Percentiles rank a stretch among this genome's conserved stretches.
Conservation (phyloP, 2,888 invertebrate genomes). For the Allophyes oxyacanthae region DNA sequence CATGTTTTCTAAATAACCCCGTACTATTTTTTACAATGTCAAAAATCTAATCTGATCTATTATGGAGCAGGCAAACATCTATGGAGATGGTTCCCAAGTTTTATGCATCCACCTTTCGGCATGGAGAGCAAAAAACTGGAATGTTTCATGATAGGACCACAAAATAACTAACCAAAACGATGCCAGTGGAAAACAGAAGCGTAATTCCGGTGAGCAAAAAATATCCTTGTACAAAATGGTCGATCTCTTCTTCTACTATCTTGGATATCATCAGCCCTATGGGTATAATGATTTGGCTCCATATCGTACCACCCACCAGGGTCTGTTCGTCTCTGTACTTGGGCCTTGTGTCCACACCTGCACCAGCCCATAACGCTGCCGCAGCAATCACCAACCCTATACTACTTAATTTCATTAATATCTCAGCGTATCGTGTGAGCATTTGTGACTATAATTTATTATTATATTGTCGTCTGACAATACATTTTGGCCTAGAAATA, state of each 20-base stretch:
- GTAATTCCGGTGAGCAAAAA: slow-evolving; percentile 66
- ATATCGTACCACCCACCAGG: slow-evolving; percentile 75
- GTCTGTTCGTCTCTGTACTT: slow-evolving; percentile 76
- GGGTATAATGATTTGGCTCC: slow-evolving; percentile 78
- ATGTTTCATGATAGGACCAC: not conserved
- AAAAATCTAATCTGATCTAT: no score
- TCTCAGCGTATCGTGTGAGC: slow-evolving; percentile 23
- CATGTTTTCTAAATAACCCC: no score
- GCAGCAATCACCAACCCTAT: slow-evolving; percentile 67
- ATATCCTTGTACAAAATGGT: slow-evolving; percentile 65
- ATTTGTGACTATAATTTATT: slow-evolving; percentile 24
- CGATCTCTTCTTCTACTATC: slow-evolving; percentile 62
- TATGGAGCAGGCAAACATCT: no score
- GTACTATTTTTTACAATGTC: no score
- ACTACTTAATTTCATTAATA: slow-evolving; percentile 65
- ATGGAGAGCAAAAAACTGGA: not conserved
- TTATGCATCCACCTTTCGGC: no score
- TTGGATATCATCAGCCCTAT: slow-evolving; percentile 73
- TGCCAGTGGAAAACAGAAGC: slow-evolving; percentile 64
- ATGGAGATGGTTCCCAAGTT: no score
- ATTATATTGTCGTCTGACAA: slow-evolving; percentile 1
- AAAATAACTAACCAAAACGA: slow-evolving; percentile 39
- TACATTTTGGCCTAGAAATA: slow-evolving; percentile 12
- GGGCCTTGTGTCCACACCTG: slow-evolving; percentile 66
- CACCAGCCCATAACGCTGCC: slow-evolving; percentile 71